These are phyloP conservation scores for Metaphire vulgaris DNA, from an alignment of 1,140 invertebrate genomes.

Conservation along the genomic window DNA sequence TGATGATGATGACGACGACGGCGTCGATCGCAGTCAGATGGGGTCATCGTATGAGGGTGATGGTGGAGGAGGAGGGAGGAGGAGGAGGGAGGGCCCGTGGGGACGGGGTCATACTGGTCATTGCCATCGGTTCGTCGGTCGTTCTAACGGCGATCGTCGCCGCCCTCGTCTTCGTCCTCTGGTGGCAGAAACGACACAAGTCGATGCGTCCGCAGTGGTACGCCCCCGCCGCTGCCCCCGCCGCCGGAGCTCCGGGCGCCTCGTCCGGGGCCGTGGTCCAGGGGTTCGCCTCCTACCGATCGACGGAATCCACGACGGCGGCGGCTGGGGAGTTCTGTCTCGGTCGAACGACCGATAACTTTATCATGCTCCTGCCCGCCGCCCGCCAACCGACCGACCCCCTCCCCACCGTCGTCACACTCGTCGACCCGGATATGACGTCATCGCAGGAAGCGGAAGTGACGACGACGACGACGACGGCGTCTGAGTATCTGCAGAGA, in stretches of 20 bases:
- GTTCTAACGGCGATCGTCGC: not conserved
- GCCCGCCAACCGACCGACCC: not conserved
- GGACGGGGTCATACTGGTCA: not conserved
- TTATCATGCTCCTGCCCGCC: not conserved
- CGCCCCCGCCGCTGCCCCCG: too few relatives aligned
- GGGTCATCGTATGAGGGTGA: too few relatives aligned
- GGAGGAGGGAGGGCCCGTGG: not conserved
- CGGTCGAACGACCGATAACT: not conserved
- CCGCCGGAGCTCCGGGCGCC: not conserved
- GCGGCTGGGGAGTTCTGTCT: not conserved
- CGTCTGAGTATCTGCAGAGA: not conserved
- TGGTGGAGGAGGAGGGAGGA: not conserved
- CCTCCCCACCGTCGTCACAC: not conserved
- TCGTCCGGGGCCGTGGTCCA: not conserved
- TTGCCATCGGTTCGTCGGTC: not conserved
- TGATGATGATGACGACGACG: not conserved
- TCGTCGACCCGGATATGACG: conserved; percentile 1
- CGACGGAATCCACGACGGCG: not conserved
- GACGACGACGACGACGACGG: too few relatives aligned
- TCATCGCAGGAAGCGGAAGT: not conserved
- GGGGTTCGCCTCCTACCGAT: not conserved
- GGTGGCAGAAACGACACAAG: not conserved
- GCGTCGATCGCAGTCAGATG: not conserved
- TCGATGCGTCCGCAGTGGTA: not conserved
- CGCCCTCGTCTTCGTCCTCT: not conserved